A percentile compares a stretch with the other conserved stretches of the same genome.
Evolutionary conservation across 2,113 vertebrate genomes (phyloP).

Genomic region (Calyptommatus sinebrachiatus): DNA sequence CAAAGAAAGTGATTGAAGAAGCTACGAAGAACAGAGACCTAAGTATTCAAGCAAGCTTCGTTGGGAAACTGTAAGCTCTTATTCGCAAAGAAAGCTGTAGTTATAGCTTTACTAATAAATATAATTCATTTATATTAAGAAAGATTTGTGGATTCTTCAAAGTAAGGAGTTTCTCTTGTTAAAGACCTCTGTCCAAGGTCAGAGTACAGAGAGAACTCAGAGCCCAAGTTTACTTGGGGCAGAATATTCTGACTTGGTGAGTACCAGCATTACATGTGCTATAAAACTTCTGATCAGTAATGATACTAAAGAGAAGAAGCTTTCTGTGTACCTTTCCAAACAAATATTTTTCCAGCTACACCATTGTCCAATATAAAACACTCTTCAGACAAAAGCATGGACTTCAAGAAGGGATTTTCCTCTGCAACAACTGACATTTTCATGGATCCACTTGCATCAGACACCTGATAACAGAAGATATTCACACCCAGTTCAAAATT

Average conservation of each 20-base stretch:
- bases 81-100: no score
- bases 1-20: no score
- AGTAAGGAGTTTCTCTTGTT: no score
- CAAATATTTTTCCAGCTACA: constrained; percentile 83
- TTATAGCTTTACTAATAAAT: no score
- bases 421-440: constrained; percentile 76
- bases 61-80: no score
- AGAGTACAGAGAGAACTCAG: no score
- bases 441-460: constrained; percentile 88
- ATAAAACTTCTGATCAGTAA: background rate
- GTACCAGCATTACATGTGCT: background rate
- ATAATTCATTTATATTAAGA: no score
- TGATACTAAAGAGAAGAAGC: background rate
- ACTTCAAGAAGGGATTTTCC: constrained; percentile 86
- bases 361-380: constrained; percentile 91
- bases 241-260: background rate
- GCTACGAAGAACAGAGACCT: no score
- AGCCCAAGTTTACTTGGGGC: no score
- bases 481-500: constrained; percentile 5
- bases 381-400: constrained; percentile 82
- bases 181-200: no score
- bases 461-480: constrained; percentile 72
- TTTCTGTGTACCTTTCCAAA: constrained; percentile 86
- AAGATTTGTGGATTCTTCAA: no score
- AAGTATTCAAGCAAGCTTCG: no score